A percentile compares a stretch with the other conserved stretches of the same genome.
phyloP scores from a whole-genome alignment of 2,888 invertebrate species.

The Cryptophagus acutangulus region DNA sequence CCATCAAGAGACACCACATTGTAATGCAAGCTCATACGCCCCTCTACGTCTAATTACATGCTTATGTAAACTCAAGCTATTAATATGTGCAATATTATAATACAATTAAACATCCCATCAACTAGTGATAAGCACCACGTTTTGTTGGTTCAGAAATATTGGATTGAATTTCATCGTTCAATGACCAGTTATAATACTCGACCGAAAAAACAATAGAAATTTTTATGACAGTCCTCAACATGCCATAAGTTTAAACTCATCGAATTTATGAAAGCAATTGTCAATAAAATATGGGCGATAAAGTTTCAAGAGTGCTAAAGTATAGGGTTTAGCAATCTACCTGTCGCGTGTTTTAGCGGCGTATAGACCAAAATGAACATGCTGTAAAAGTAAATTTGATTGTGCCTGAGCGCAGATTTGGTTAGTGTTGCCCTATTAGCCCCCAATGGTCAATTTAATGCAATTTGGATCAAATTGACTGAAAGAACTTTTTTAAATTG shows the following conservation, averaged over 20 bases:
- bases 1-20: no score
- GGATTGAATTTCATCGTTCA: no score
- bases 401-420: slow-evolving; percentile 22
- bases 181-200: no score
- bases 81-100: no score
- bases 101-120: no score
- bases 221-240: no score
- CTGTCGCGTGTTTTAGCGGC: background rate
- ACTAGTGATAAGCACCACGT: no score
- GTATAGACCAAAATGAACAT: slow-evolving; percentile 8
- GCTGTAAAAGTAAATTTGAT: slow-evolving; percentile 34
- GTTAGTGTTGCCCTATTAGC: slow-evolving; percentile 31
- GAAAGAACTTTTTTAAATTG: slow-evolving; percentile 33
- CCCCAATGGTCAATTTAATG: slow-evolving; percentile 38
- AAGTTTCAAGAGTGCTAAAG: background rate
- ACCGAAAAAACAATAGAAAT: no score
- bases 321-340: background rate
- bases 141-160: no score
- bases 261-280: background rate
- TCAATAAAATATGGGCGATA: background rate
- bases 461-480: slow-evolving; percentile 37
- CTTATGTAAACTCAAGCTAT: no score
- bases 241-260: slow-evolving; percentile 1
- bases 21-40: slow-evolving; percentile 16
- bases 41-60: slow-evolving; percentile 20